Evolutionary conservation across 2,113 vertebrate species (phyloP), one percentile per base, ranked within the genome.

Genomic region (Pterophyllum scalare): DNA sequence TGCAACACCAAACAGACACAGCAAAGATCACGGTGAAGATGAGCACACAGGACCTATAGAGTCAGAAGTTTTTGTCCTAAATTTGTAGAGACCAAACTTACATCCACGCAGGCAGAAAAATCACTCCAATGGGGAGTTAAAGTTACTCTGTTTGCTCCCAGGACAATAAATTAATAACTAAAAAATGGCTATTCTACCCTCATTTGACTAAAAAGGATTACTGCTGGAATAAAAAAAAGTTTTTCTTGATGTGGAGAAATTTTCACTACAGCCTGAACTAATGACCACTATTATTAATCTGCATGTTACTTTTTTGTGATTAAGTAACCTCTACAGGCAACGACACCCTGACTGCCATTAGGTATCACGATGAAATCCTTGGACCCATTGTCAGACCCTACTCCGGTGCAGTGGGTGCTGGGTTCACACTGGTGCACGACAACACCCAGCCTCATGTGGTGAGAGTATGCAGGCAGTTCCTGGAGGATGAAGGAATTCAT

Each of bases 201-300:
- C n/a, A 35, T 2, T 10, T 6, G 31, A 13, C 13, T 4, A 65
- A 76, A 77, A 28, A 17, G 15, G 17, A 33, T 0, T 0, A 61
- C 59, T 17, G 14, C 22, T 28, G 35, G 12, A 46, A 28, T 20
- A 4, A 43, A 70, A 0, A 70, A 0, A 1, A 11, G 8, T 2
- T 0, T 28, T 46, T 1, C 28, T 28, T 13, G 24, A 17, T 20
- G 24, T 12, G 43, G 43, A 20, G 28, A 49, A 14, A 4, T 49
- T 70, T 49, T 0, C 0, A 49, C 20, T 52, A 52, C 52, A 52
- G 49, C 19, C 64, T 49, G 8, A 4, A 20, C 9, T 49, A 28
- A 49, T 28, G 3, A 70, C 26, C 24, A 43, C 5, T 17, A 43
- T 43, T 0, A 0, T 24, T 26, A 17, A 28, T 12, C 5, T 49